Conservation (phyloP, 2,113 vertebrate genomes). For the Pontoporia blainvillei region DNA sequence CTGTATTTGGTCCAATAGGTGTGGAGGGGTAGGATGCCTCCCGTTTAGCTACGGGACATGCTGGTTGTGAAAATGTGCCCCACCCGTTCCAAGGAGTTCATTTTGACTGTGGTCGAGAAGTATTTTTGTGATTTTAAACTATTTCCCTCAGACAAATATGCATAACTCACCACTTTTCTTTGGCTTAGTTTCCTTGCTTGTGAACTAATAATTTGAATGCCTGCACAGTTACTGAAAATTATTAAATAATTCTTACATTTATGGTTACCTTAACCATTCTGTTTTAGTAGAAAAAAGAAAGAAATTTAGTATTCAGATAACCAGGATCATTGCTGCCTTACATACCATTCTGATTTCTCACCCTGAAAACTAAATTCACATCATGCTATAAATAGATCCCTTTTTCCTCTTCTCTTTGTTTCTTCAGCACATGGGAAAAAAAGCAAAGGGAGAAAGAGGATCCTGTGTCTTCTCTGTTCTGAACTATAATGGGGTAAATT, state of each 20-base stretch:
- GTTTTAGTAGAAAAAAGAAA: neutral
- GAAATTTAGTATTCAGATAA: neutral
- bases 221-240: neutral
- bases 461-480: constrained; percentile 1
- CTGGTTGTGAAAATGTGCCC: neutral
- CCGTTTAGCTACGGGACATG: neutral
- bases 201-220: neutral
- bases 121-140: neutral
- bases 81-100: neutral
- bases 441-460: neutral
- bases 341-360: neutral
- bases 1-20: neutral
- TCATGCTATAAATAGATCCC: constrained; percentile 41
- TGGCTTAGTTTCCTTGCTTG: neutral
- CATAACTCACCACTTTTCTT: neutral
- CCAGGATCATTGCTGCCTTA: neutral
- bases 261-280: neutral
- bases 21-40: neutral
- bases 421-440: neutral
- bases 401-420: constrained; percentile 28
- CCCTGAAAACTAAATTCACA: constrained; percentile 16
- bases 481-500: neutral
- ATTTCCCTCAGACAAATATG: neutral
- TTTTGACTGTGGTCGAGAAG: neutral
- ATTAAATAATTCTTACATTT: neutral